phyloP scores from a whole-genome alignment of 1,140 invertebrate species.

The Ceratosolen fusciceps region DNA sequence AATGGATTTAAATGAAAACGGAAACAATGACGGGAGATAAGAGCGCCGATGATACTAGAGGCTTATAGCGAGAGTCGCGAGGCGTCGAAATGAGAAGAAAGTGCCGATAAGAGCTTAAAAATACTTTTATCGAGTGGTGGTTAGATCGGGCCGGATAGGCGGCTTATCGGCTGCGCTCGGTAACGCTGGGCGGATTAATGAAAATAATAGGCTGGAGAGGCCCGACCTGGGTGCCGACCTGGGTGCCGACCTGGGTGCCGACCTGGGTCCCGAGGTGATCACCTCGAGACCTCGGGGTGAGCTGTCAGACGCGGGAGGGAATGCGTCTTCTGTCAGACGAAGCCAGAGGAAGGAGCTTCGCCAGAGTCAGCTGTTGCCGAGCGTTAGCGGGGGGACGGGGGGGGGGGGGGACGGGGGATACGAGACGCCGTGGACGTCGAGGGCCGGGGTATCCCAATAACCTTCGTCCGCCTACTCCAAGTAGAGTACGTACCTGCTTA shows the following conservation, averaged over 20 bases:
- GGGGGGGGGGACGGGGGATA: neutral
- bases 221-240: no score
- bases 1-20: no score
- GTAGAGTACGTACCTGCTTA: constrained; percentile 11
- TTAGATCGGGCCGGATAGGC: neutral
- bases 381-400: no score
- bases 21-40: neutral
- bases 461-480: no score
- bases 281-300: no score
- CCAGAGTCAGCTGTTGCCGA: neutral
- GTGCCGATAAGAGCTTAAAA: constrained; percentile 9
- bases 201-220: neutral
- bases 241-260: no score
- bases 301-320: neutral
- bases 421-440: no score
- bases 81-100: constrained; percentile 10
- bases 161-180: neutral
- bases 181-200: neutral
- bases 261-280: no score
- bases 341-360: neutral
- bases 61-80: neutral
- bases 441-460: neutral
- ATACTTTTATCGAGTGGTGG: neutral
- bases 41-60: no score
- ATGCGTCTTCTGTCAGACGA: no score